Evolutionary conservation across 2,113 vertebrate genomes (phyloP).

Genomic region (Saccopteryx leptura): DNA sequence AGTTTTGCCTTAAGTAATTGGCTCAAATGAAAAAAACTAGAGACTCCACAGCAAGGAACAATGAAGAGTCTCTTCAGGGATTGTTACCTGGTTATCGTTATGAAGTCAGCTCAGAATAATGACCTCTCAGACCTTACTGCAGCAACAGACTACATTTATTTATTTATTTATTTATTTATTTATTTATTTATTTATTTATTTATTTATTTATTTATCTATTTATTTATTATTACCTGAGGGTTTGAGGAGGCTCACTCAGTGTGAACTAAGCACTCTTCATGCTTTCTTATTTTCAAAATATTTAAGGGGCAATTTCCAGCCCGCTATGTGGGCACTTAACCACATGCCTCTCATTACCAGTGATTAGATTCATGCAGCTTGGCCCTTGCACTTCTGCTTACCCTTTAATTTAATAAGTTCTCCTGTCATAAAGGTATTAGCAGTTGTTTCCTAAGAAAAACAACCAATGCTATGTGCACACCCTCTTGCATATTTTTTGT

Average conservation of each 20-base stretch:
- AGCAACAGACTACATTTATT: neutral
- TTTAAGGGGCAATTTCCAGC: conserved; percentile 19
- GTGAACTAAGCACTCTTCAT: neutral
- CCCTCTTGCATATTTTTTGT: neutral
- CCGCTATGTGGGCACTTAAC: neutral
- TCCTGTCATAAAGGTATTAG: neutral
- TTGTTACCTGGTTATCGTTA: neutral
- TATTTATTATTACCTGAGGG: neutral
- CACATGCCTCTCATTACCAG: neutral
- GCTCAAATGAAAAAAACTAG: neutral
- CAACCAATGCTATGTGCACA: accelerated
- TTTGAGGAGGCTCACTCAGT: neutral
- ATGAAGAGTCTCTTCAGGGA: neutral
- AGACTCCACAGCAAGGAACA: neutral
- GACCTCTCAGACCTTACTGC: neutral
- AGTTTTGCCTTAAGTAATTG: conserved; percentile 77
- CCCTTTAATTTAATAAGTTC: neutral
- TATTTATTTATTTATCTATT: too few species aligned
- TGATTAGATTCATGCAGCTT: neutral
- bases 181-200: too few species aligned
- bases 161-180: too few species aligned
- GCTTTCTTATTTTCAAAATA: conserved; percentile 56
- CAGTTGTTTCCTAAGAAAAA: conserved; percentile 47
- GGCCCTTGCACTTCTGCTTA: neutral
- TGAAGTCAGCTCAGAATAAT: neutral